Conservation (phyloP, 2,888 invertebrate species). For the Uloborus plumipes region DNA sequence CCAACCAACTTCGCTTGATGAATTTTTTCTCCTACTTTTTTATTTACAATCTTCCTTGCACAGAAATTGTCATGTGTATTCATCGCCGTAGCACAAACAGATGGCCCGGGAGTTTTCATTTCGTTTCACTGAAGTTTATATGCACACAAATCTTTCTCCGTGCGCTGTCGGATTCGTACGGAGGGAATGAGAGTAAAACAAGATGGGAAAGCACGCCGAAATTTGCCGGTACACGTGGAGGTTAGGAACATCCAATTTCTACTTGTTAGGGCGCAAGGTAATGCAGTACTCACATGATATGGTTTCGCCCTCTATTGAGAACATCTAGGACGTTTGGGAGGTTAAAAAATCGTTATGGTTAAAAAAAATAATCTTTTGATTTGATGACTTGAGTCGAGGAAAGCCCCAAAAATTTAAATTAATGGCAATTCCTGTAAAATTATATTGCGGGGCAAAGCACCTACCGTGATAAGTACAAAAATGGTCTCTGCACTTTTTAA, state of each 20-base stretch:
- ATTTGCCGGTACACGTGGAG: constrained; percentile 2
- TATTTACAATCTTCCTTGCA: neutral
- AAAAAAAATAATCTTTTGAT: too few species aligned
- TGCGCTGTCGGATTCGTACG: constrained; percentile 20
- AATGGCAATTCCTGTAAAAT: too few species aligned
- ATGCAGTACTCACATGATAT: neutral
- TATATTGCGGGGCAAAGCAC: too few species aligned
- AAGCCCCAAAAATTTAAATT: too few species aligned
- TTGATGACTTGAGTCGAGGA: too few species aligned
- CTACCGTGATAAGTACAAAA: too few species aligned
- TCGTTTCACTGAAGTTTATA: neutral
- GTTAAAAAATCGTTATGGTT: too few species aligned
- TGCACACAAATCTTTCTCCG: neutral
- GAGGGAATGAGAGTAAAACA: constrained; percentile 8
- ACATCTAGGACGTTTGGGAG: neutral
- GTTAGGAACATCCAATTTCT: constrained; percentile 47
- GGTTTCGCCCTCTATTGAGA: neutral
- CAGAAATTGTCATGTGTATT: constrained; percentile 33
- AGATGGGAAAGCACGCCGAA: constrained; percentile 14
- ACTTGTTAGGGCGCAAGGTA: constrained; percentile 27
- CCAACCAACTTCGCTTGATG: neutral
- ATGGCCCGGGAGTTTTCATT: constrained; percentile 28
- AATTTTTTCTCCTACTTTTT: neutral
- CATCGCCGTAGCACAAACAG: constrained; percentile 19
- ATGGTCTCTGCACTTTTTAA: too few species aligned